Conservation (phyloP, 2,113 vertebrate species). For the Oxygymnocypris stewartii region DNA sequence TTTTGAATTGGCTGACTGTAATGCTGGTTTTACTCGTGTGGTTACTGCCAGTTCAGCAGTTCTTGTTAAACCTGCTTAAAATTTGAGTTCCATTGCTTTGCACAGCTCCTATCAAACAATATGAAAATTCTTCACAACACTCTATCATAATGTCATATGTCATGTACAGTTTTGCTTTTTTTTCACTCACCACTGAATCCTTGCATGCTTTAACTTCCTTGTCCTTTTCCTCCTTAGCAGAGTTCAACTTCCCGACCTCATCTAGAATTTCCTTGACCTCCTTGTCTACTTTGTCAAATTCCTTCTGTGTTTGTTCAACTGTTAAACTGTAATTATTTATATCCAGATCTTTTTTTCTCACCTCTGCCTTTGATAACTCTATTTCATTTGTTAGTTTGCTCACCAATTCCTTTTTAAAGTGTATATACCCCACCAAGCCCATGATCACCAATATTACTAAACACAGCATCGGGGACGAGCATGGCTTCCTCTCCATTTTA, state of each 20-base stretch:
- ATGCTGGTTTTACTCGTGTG: neutral
- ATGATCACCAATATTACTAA: neutral
- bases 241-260: neutral
- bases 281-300: neutral
- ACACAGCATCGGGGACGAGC: neutral
- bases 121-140: neutral
- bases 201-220: neutral
- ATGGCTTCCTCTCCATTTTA: neutral
- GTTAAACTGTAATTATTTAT: neutral
- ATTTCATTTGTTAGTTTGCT: neutral
- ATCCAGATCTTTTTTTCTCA: neutral
- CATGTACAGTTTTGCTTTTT: neutral
- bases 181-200: slow-evolving; percentile 1
- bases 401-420: neutral
- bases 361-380: neutral
- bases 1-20: neutral
- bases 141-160: neutral
- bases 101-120: neutral
- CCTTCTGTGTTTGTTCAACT: neutral
- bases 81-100: neutral
- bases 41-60: neutral
- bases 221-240: neutral
- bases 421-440: neutral
- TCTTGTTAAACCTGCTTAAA: neutral
- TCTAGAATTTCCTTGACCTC: neutral